Percentiles rank a stretch among this genome's conserved stretches.
Conservation (phyloP, 2,113 vertebrate genomes). For the Pelusios castaneus region DNA sequence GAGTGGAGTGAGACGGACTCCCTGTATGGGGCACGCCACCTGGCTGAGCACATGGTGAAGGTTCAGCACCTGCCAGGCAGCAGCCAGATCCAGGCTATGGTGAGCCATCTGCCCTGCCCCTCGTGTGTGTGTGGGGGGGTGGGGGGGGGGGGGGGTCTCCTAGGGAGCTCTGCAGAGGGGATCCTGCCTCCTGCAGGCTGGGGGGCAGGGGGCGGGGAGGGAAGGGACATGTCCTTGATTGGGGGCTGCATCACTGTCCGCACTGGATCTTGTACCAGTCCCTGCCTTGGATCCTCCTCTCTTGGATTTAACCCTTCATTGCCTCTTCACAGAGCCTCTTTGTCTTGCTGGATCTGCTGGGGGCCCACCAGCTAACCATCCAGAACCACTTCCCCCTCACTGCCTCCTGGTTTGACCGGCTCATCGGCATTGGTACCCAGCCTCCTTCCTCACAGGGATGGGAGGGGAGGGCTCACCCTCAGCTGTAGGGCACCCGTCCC, state of each 20-base stretch:
- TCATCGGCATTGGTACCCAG: slow-evolving; percentile 82
- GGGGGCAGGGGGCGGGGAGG: background rate
- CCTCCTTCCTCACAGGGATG: fast-evolving
- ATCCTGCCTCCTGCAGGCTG: background rate
- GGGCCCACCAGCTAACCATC: slow-evolving; percentile 82
- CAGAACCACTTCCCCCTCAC: slow-evolving; percentile 90
- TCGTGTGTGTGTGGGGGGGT: too few relatives aligned
- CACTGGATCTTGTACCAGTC: background rate
- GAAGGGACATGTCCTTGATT: too few relatives aligned
- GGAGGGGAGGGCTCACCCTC: background rate
- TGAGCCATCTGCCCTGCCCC: slow-evolving; percentile 53
- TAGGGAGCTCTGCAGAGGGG: too few relatives aligned
- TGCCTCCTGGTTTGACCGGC: slow-evolving; percentile 86
- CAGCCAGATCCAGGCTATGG: slow-evolving; percentile 84
- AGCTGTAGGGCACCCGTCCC: fast-evolving
- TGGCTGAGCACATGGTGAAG: slow-evolving; percentile 83
- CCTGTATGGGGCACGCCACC: slow-evolving; percentile 89
- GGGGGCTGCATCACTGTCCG: too few relatives aligned
- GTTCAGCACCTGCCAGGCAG: slow-evolving; percentile 70
- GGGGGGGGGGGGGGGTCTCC: background rate
- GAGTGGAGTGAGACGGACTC: slow-evolving; percentile 89
- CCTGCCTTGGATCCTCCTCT: background rate
- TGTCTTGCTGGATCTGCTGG: slow-evolving; percentile 89
- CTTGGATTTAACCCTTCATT: background rate
- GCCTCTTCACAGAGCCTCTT: slow-evolving; percentile 83